A percentile compares a stretch with the other conserved stretches of the same genome.
Evolutionary conservation across 23 tunicate genomes (phyloP).

Genomic region (Trididemnum nubilum): DNA sequence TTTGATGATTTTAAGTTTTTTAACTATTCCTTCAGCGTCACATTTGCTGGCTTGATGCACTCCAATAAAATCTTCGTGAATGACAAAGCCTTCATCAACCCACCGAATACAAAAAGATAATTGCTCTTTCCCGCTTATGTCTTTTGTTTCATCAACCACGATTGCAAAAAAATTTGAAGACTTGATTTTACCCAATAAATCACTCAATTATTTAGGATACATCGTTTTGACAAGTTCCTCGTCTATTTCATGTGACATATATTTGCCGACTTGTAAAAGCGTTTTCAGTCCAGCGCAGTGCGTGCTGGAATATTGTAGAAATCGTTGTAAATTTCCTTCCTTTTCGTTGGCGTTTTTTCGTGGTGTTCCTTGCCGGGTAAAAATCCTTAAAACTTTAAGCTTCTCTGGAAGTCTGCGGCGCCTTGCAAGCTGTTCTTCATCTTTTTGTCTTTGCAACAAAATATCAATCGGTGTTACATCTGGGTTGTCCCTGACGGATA

Average conservation of each 20-base stretch:
- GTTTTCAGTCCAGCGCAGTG: slow-evolving; percentile 7
- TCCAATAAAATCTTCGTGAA: slow-evolving; percentile 17
- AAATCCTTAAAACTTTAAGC: slow-evolving; percentile 1
- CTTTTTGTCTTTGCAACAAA: neutral
- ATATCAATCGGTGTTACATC: neutral
- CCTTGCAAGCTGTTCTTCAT: neutral
- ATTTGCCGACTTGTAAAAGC: neutral
- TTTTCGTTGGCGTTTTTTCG: slow-evolving; percentile 4
- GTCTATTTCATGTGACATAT: neutral
- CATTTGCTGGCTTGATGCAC: neutral
- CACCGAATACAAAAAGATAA: slow-evolving; percentile 1
- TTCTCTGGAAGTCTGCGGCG: neutral
- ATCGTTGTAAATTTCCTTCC: slow-evolving; percentile 9
- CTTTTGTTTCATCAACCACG: slow-evolving; percentile 15
- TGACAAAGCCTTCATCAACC: neutral
- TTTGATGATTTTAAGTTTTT: slow-evolving; percentile 11
- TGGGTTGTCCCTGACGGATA: neutral
- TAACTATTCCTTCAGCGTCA: neutral
- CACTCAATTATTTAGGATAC: neutral
- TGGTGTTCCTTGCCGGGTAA: slow-evolving; percentile 6
- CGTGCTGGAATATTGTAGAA: neutral
- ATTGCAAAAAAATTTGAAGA: neutral
- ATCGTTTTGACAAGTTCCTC: neutral
- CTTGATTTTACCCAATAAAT: neutral
- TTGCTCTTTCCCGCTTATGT: slow-evolving; percentile 14